Conservation (phyloP, 2,888 invertebrate genomes). For the Chirona hameri region DNA sequence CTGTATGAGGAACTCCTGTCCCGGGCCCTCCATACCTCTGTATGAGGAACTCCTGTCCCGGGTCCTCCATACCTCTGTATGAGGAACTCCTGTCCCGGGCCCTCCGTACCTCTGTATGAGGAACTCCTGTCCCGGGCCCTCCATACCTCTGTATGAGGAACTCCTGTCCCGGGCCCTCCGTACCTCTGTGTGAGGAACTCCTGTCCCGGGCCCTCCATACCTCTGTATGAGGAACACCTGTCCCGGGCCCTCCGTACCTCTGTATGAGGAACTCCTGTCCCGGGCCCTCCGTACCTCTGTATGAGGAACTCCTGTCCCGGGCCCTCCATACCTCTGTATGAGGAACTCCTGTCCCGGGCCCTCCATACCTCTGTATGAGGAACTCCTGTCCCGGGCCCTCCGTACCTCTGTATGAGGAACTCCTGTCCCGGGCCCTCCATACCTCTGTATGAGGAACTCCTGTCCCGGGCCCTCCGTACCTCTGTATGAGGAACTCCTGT, state of each 20-base stretch:
- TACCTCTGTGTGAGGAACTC: slow-evolving; percentile 56
- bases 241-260: slow-evolving; percentile 53
- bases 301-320: slow-evolving; percentile 58
- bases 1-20: slow-evolving; percentile 56
- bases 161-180: slow-evolving; percentile 56
- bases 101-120: slow-evolving; percentile 53
- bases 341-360: slow-evolving; percentile 59
- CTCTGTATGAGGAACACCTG: slow-evolving; percentile 56
- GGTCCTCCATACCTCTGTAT: slow-evolving; percentile 54
- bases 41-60: slow-evolving; percentile 57
- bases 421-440: slow-evolving; percentile 56
- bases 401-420: slow-evolving; percentile 54
- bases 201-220: slow-evolving; percentile 53
- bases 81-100: slow-evolving; percentile 57
- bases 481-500: slow-evolving; percentile 56
- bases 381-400: slow-evolving; percentile 59
- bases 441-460: slow-evolving; percentile 56
- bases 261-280: slow-evolving; percentile 56
- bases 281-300: slow-evolving; percentile 53
- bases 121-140: slow-evolving; percentile 58
- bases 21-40: slow-evolving; percentile 53
- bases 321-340: slow-evolving; percentile 53
- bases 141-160: slow-evolving; percentile 54
- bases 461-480: slow-evolving; percentile 54
- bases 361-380: slow-evolving; percentile 51